These are phyloP conservation scores for Sylvia borin DNA, from an alignment of 2,797 vertebrate species.

Conservation along the genomic window DNA sequence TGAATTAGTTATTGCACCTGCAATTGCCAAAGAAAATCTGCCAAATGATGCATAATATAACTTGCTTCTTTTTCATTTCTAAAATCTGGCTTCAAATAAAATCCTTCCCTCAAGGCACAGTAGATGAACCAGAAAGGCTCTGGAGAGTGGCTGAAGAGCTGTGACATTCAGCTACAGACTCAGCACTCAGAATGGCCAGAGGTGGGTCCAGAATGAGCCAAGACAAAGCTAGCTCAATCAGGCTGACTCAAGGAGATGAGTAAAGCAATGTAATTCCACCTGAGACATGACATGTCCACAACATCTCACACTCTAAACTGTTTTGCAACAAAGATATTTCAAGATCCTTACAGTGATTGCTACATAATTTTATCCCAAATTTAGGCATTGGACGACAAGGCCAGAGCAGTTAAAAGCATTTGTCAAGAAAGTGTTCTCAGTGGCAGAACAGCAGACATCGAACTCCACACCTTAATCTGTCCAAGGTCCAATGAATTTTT, in stretches of 20 bases:
- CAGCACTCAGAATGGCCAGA: neutral
- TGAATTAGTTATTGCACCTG: neutral
- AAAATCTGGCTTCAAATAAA: neutral
- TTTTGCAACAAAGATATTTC: neutral
- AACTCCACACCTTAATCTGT: neutral
- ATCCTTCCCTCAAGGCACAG: neutral
- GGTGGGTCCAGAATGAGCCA: neutral
- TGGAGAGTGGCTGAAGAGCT: neutral
- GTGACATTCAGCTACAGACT: neutral
- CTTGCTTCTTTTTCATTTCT: neutral
- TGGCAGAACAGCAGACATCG: neutral
- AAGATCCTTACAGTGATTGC: neutral
- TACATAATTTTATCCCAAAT: neutral
- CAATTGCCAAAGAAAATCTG: neutral
- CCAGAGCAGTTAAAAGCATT: neutral
- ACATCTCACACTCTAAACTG: neutral
- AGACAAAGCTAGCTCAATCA: neutral
- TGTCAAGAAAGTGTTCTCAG: neutral
- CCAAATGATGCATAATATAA: neutral
- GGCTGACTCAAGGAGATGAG: fast-evolving
- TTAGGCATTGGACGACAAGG: neutral
- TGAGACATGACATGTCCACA: neutral
- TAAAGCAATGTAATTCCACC: neutral
- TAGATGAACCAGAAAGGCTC: neutral
- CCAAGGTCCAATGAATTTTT: neutral